Base-by-base conservation (phyloP, 2,797 vertebrate species). In the Parambassis ranga region DNA sequence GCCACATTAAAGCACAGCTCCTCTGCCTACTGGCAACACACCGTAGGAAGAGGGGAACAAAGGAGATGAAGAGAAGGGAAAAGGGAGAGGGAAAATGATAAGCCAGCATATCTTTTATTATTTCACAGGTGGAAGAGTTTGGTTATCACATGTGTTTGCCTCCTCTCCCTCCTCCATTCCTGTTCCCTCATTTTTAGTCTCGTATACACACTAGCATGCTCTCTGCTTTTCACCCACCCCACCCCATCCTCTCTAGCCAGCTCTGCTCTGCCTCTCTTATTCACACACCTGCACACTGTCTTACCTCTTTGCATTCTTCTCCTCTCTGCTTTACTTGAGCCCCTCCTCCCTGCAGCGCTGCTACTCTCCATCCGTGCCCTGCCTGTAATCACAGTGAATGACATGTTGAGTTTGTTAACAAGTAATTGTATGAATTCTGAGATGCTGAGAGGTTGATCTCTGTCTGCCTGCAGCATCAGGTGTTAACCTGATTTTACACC, bases 21-120 rank as follows among this genome's bases (percentile, higher is more conserved):
- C 53, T 71, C 64, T 76, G 59, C 76, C 77, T 86, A 52, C 51
- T 36, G 42, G 79, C 68, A 80, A 74, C 73, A 72, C 57, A 68
- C 56, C 8, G 47, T 42, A 42, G 70, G 62, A 79, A 70, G 64
- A 71, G 52, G 46, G 68, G 69, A 83, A 83, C 74, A 83, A 83
- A 79, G 76, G 61, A 65, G 56, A 61, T 28, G 14, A 43, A 61
- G 76, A 66, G 65, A 60, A 65, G 56, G 66, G 23, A n/a, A 59
- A 43, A 65, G 36, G 57, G 49, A 62, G 60, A 68, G 42, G 24
- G 57, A 68, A 80, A 74, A 68, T 70, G 82, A 85, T 84, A 85
- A 85, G 75, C 68, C 75, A 75, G 76, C 71, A 65, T 59, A 78
- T 83, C 63, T 73, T 69, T 82, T 78, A 78, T 72, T 77, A 71